Conservation (phyloP, 2,888 invertebrate species). For the Chironomus tentans region DNA sequence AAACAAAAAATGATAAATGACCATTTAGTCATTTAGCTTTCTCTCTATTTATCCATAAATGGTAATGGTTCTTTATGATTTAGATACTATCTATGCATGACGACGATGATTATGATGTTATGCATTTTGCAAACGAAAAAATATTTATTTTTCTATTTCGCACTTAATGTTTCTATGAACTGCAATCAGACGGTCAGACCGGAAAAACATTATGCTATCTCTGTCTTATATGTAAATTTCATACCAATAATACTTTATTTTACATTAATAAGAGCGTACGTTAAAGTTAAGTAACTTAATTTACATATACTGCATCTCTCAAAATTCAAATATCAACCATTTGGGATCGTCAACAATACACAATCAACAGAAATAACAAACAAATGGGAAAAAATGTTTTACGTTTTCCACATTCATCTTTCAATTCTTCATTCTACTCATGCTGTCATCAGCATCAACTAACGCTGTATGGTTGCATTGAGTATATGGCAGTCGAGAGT, state of each 20-base stretch:
- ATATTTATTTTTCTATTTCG: not conserved
- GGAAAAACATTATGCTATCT: not conserved
- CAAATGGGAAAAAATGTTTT: not conserved
- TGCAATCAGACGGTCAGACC: not conserved
- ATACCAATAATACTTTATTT: not conserved
- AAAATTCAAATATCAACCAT: not conserved
- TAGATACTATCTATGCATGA: not conserved
- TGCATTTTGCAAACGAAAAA: not conserved
- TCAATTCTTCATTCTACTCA: not conserved
- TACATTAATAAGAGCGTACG: not conserved
- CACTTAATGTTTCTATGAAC: not conserved
- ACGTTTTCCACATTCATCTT: too few species aligned
- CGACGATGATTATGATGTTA: not conserved
- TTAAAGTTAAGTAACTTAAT: not conserved
- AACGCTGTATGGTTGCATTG: not conserved
- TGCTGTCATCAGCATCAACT: not conserved
- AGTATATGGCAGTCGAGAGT: not conserved
- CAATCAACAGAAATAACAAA: not conserved
- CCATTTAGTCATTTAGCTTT: not conserved
- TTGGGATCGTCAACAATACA: not conserved
- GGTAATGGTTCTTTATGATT: not conserved
- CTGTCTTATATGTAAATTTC: not conserved
- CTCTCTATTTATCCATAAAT: not conserved
- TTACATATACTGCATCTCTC: not conserved
- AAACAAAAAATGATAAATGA: constrained; percentile 16